Evolutionary conservation across 2,888 invertebrate species (phyloP), one percentile per base, ranked within the genome.

Genomic region (Nematopogon swammerdamellus): DNA sequence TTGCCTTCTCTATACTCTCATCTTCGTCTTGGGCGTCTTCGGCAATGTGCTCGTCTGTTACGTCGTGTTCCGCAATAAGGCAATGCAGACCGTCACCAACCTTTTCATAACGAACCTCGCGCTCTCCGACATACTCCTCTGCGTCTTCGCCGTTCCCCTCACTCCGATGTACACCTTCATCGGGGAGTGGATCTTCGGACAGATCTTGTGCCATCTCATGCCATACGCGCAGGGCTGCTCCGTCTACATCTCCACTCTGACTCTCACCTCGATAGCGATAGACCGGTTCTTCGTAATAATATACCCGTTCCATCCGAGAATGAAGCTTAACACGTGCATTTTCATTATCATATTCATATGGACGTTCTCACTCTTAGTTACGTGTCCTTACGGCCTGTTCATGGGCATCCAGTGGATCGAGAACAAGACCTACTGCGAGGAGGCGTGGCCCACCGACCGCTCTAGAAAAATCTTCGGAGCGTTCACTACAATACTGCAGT

Each of bases 41-140:
- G 93, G 93, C 1, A 93, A 93, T 63, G 85, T 85, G n/a, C 73
- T 95, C 49, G 94, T 95, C 48, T 91, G 92, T 60, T 93, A 88
- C 67, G 92, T 93, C 8, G 94, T 95, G 11, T 84, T 87, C 52
- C 82, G 90, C 46, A 94, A 93, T 68, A 85, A 87, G 60, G 85
- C 89, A 53, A 95, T 95, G 94, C 94, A 93, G 73, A 92, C 93
- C 0, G 94, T 95, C 55, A 95, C 95, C 54, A 95, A 95, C 73
- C 83, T 92, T 53, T 95, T 95, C 77, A 95, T 95, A 71, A 89
- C 91, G 59, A 95, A 95, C 71, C 80, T 95, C 57, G 95, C 95
- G 19, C 75, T 94, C 55, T 91, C 92, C 45, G 95, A 95, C 68
- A 88, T 95, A 56, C 74, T 95, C 48, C 83, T 95, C 56, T 93